Evolutionary conservation across 1,140 invertebrate species (phyloP).

Genomic region (Rhagoletis zephyria): DNA sequence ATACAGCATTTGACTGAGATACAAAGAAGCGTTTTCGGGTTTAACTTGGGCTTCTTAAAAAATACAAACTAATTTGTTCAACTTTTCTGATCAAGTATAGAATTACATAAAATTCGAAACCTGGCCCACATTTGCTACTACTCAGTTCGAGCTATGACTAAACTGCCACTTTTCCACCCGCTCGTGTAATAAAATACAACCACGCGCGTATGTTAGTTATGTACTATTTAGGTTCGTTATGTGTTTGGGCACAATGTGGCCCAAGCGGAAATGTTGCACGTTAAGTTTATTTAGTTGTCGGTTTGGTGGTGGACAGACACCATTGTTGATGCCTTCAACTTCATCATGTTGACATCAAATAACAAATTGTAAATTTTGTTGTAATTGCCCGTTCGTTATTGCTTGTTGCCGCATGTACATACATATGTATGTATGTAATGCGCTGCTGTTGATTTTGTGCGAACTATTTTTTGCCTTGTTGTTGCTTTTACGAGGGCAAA

Average conservation of each 20-base stretch:
- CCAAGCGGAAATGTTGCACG: constrained; percentile 30
- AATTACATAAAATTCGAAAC: too few relatives aligned
- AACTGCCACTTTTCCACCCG: too few relatives aligned
- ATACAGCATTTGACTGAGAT: too few relatives aligned
- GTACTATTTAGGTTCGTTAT: too few relatives aligned
- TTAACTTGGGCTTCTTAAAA: too few relatives aligned
- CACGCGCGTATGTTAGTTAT: too few relatives aligned
- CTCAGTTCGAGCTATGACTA: too few relatives aligned
- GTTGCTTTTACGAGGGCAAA: not conserved
- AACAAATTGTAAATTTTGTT: constrained; percentile 20
- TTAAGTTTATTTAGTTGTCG: constrained; percentile 38
- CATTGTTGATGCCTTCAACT: constrained; percentile 40
- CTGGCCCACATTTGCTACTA: too few relatives aligned
- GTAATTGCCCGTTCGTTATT: not conserved
- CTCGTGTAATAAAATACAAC: too few relatives aligned
- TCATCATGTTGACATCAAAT: constrained; percentile 43
- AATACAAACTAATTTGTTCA: too few relatives aligned
- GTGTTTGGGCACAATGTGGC: not conserved
- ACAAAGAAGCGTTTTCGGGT: too few relatives aligned
- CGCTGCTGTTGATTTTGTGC: not conserved
- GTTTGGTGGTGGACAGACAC: constrained; percentile 14
- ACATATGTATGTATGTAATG: not conserved
- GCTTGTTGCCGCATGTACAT: not conserved
- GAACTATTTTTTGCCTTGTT: not conserved
- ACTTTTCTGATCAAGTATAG: too few relatives aligned